Conservation (phyloP, 2,888 invertebrate genomes). For the Silvanus unidentatus region DNA sequence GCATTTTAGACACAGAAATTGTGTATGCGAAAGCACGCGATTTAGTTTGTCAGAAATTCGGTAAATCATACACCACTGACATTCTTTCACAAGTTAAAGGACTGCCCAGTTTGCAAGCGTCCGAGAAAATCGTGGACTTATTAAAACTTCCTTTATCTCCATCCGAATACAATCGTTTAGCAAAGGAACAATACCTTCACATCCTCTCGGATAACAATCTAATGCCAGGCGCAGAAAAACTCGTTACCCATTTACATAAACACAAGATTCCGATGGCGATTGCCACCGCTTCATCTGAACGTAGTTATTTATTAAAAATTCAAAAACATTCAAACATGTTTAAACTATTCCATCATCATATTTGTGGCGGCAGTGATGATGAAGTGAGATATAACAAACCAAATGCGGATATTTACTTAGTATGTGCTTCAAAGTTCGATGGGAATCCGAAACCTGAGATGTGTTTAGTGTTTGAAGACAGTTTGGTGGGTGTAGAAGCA, state of each 20-base stretch:
- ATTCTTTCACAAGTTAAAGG: constrained; percentile 72
- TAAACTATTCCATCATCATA: constrained; percentile 58
- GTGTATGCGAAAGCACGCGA: constrained; percentile 70
- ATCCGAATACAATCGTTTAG: constrained; percentile 57
- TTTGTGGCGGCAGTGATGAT: constrained; percentile 58
- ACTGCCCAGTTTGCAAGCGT: constrained; percentile 56
- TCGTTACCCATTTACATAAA: constrained; percentile 71
- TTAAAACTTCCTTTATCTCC: constrained; percentile 61
- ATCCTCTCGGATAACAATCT: neutral
- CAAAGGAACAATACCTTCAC: constrained; percentile 47
- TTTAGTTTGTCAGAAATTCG: constrained; percentile 59
- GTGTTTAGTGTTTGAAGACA: constrained; percentile 87
- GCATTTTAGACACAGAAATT: constrained; percentile 62
- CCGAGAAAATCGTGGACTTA: constrained; percentile 52
- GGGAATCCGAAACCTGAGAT: constrained; percentile 58
- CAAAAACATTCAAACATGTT: constrained; percentile 63
- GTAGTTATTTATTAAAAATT: constrained; percentile 65
- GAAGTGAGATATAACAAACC: constrained; percentile 63
- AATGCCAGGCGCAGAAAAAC: constrained; percentile 73
- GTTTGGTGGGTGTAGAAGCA: constrained; percentile 78
- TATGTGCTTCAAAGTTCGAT: constrained; percentile 61
- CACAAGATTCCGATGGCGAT: constrained; percentile 76
- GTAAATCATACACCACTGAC: constrained; percentile 71
- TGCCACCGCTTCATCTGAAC: constrained; percentile 76
- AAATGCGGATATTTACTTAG: constrained; percentile 59